Conservation (phyloP, 2,797 vertebrate genomes). For the Naso thynnoides region DNA sequence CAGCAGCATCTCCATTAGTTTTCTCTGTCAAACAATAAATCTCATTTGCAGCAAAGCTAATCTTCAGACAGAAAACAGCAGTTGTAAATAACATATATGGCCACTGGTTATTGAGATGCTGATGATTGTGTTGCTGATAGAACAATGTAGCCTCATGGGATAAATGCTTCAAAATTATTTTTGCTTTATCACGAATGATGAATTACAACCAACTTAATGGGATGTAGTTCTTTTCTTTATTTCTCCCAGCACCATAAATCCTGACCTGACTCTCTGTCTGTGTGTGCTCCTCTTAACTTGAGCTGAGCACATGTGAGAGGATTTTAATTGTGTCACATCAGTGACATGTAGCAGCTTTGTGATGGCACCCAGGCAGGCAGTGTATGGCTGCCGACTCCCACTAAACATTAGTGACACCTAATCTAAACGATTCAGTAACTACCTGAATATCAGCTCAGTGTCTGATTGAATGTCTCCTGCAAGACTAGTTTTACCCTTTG, state of each 20-base stretch:
- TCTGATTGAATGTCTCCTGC: slow-evolving; percentile 84
- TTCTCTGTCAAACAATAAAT: slow-evolving; percentile 79
- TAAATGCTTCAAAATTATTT: slow-evolving; percentile 38
- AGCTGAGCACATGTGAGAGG: slow-evolving; percentile 44
- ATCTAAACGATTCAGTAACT: slow-evolving; percentile 87
- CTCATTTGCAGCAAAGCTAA: slow-evolving; percentile 82
- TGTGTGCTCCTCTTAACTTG: slow-evolving; percentile 33
- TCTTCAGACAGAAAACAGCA: slow-evolving; percentile 71
- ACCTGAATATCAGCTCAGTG: slow-evolving; percentile 77
- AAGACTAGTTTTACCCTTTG: slow-evolving; percentile 77
- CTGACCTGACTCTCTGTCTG: slow-evolving; percentile 22
- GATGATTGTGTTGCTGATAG: slow-evolving; percentile 40
- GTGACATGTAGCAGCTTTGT: slow-evolving; percentile 79
- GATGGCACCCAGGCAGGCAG: slow-evolving; percentile 70
- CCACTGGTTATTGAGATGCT: slow-evolving; percentile 60
- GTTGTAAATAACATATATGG: slow-evolving; percentile 62
- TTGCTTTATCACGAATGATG: slow-evolving; percentile 57
- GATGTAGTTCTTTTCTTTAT: slow-evolving; percentile 22
- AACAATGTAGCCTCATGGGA: slow-evolving; percentile 43
- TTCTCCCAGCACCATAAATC: slow-evolving; percentile 46
- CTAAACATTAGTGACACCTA: slow-evolving; percentile 85
- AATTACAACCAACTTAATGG: slow-evolving; percentile 47
- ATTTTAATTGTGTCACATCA: slow-evolving; percentile 82
- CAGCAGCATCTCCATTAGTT: slow-evolving; percentile 77
- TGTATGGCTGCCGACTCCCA: slow-evolving; percentile 68